Evolutionary conservation across 2,797 vertebrate genomes (phyloP), one percentile per base, ranked within the genome.

Genomic region (Enteromius mattozi): DNA sequence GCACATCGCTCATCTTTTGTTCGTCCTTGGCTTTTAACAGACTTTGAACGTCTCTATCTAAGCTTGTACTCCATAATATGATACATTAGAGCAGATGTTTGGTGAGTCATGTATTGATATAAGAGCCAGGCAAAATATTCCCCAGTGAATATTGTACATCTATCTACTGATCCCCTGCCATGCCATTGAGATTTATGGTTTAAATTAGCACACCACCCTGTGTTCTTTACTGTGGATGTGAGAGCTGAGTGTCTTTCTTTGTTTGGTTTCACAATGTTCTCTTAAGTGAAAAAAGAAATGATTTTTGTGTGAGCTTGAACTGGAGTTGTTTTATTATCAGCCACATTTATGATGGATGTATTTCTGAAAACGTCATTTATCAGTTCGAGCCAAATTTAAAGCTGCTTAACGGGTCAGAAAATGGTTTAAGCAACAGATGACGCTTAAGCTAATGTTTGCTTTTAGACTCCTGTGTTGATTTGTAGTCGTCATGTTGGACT

Each of bases 41-140:
- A 75, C 70, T 71, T 59, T 77, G 56, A 13, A 35, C 13, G 33
- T 56, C n/a, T 78, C 63, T 47, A 35, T 70, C 51, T 9, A 56
- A 78, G 66, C n/a, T 30, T n/a, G 33, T 70, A 6, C 54, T 71
- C 16, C 56, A 40, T 83, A 51, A 66, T 85, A 56, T 81, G 72
- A 78, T 87, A 35, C 66, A 65, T 51, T 65, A 68, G 72, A 71
- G 78, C 74, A 82, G 65, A 81, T 77, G 65, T 70, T 71, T 65
- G 78, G 21, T 45, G 82, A 72, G 45, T 70, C 69, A 83, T 87
- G 56, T 76, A 47, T 33, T 85, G 56, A 78, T 84, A 77, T 51
- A 71, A 78, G 75, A 84, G 68, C 76, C 74, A 72, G 40, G 66
- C 40, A 51, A 63, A 84, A 49, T 79, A 84, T 79, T 63, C 82